Conservation (phyloP, 2,888 invertebrate species). For the Tenodera sinensis region DNA sequence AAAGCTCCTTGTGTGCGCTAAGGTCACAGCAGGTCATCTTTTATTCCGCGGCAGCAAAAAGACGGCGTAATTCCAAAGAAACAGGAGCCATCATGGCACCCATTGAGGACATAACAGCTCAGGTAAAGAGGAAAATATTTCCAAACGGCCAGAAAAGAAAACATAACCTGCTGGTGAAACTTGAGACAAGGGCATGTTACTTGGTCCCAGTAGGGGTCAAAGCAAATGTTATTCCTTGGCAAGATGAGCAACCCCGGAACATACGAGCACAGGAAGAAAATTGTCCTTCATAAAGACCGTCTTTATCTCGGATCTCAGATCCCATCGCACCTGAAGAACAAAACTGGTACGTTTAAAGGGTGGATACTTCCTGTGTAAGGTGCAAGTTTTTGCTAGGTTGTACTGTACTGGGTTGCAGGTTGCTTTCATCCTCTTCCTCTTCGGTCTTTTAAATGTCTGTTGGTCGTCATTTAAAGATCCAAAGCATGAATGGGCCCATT, state of each 20-base stretch:
- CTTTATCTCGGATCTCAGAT: slow-evolving; percentile 1
- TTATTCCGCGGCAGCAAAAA: background rate
- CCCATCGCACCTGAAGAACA: slow-evolving; percentile 25
- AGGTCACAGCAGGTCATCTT: slow-evolving; percentile 7
- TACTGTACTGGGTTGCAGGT: slow-evolving; percentile 18
- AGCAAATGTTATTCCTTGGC: slow-evolving; percentile 26
- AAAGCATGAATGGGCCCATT: slow-evolving; percentile 22
- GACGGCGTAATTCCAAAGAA: slow-evolving; percentile 18
- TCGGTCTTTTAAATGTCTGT: slow-evolving; percentile 12
- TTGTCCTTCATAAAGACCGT: slow-evolving; percentile 9
- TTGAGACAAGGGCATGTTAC: slow-evolving; percentile 6
- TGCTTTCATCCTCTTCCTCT: background rate
- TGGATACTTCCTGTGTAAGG: slow-evolving; percentile 18
- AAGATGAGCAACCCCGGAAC: background rate
- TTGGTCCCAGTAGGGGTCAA: slow-evolving; percentile 21
- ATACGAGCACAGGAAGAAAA: slow-evolving; percentile 25
- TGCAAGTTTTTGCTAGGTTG: background rate
- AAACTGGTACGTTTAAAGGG: slow-evolving; percentile 4
- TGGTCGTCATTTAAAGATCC: slow-evolving; percentile 7
- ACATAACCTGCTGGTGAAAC: slow-evolving; percentile 19
- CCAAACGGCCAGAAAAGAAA: background rate
- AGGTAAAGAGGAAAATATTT: slow-evolving; percentile 4
- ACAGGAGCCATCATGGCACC: slow-evolving; percentile 13
- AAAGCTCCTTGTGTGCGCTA: background rate
- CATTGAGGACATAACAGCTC: slow-evolving; percentile 11